These are phyloP conservation scores for Habrosyne pyritoides DNA, from an alignment of 2,888 invertebrate species.

Conservation along the genomic window DNA sequence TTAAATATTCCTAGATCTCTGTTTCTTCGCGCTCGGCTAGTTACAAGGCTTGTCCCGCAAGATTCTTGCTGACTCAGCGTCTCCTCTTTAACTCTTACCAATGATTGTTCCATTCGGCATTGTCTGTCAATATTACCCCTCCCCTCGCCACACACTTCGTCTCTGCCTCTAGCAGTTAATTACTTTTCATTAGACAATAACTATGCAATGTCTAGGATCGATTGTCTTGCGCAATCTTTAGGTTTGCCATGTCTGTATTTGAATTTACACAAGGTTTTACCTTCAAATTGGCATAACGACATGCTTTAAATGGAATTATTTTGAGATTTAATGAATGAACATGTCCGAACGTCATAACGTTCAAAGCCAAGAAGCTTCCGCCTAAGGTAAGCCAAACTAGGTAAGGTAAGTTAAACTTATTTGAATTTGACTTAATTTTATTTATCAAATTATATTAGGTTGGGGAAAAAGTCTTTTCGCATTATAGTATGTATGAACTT, in stretches of 20 bases:
- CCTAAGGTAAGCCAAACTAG: no score
- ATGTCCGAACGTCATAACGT: no score
- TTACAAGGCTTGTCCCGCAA: slow-evolving; percentile 64
- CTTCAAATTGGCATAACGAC: no score
- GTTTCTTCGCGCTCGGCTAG: slow-evolving; percentile 57
- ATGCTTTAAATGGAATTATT: no score
- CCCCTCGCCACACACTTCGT: slow-evolving; percentile 24
- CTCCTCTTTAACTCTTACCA: slow-evolving; percentile 75
- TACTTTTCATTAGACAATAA: slow-evolving; percentile 82
- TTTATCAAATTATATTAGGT: no score
- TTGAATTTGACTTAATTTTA: no score
- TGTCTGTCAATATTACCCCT: slow-evolving; percentile 71
- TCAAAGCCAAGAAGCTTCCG: no score
- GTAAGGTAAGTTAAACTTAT: no score
- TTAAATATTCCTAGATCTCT: slow-evolving; percentile 21
- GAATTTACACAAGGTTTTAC: slow-evolving; percentile 11
- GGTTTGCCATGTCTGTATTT: slow-evolving; percentile 22
- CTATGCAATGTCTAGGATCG: slow-evolving; percentile 29
- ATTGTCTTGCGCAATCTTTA: slow-evolving; percentile 29
- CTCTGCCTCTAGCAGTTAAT: slow-evolving; percentile 64
- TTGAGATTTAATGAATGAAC: no score
- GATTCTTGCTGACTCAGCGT: slow-evolving; percentile 77
- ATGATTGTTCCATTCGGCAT: slow-evolving; percentile 78
- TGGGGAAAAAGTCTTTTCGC: no score
- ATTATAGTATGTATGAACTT: no score